phyloP scores from a whole-genome alignment of 1,140 invertebrate genomes.

The Copidosoma floridanum region DNA sequence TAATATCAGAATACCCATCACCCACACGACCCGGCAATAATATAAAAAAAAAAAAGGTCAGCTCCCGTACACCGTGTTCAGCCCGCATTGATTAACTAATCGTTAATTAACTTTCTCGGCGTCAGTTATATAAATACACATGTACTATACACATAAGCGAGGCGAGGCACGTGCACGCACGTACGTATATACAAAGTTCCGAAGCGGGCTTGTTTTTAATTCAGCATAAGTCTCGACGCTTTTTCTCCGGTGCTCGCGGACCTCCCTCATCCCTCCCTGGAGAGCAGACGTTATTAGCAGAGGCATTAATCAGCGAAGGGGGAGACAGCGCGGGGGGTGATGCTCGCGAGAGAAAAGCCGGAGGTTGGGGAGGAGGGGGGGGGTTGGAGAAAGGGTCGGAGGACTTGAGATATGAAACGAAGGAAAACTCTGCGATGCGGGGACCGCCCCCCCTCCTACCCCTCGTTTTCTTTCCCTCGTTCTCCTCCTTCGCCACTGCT shows the following conservation, averaged over 20 bases:
- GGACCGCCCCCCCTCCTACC: conserved; percentile 8
- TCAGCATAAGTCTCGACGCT: conserved; percentile 49
- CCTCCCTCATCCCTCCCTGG: conserved; percentile 36
- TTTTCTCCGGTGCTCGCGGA: conserved; percentile 21
- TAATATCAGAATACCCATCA: too few relatives aligned
- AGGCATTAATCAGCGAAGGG: conserved; percentile 51
- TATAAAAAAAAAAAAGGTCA: neutral
- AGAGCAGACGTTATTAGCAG: conserved; percentile 55
- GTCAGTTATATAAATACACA: neutral
- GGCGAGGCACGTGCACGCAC: conserved; percentile 23
- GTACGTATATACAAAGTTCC: too few relatives aligned
- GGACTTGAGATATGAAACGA: conserved; percentile 51
- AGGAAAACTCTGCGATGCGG: conserved; percentile 40
- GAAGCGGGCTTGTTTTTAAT: conserved; percentile 57
- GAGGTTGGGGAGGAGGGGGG: neutral
- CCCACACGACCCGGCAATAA: too few relatives aligned
- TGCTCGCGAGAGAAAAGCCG: conserved; percentile 25
- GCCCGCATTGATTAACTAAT: conserved; percentile 8
- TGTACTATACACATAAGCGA: conserved; percentile 29
- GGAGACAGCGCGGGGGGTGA: too few relatives aligned
- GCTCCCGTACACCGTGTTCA: too few relatives aligned
- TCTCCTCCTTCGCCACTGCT: conserved; percentile 9
- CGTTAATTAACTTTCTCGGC: conserved; percentile 6
- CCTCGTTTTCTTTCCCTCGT: conserved; percentile 15
- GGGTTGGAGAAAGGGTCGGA: conserved; percentile 25